Evolutionary conservation across 64 coral and sea anemone species (phyloP).

Genomic region (Cladopsammia gracilis): DNA sequence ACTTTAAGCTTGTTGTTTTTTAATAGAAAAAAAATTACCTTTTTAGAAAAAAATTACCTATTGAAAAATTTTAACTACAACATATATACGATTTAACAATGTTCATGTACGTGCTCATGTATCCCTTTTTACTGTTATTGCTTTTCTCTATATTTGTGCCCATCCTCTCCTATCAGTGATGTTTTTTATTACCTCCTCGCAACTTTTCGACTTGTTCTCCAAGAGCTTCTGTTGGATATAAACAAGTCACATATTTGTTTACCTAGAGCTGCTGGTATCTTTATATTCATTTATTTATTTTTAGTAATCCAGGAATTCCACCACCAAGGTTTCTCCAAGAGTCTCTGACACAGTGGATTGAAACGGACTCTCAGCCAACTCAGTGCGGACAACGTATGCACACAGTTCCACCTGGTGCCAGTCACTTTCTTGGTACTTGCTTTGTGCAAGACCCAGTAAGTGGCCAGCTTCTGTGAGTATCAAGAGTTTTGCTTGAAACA

Average conservation of each 20-base stretch:
- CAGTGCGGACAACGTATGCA: slow-evolving; percentile 36
- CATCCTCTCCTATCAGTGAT: background rate
- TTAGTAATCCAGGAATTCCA: slow-evolving; percentile 47
- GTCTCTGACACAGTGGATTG: slow-evolving; percentile 31
- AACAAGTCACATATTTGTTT: slow-evolving; percentile 54
- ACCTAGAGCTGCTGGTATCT: background rate
- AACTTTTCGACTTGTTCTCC: slow-evolving; percentile 58
- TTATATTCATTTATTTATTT: background rate
- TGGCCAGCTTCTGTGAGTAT: slow-evolving; percentile 46
- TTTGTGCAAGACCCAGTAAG: slow-evolving; percentile 48
- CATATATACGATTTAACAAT: no score
- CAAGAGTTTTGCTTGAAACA: background rate
- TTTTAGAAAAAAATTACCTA: no score
- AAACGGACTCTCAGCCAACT: slow-evolving; percentile 29
- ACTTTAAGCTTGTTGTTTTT: no score
- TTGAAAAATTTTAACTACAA: no score
- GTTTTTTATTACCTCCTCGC: slow-evolving; percentile 54
- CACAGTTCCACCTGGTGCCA: slow-evolving; percentile 9
- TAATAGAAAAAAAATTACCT: no score
- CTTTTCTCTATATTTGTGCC: background rate
- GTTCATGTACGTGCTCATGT: slow-evolving; percentile 11
- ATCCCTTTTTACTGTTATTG: slow-evolving; percentile 53
- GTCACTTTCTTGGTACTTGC: slow-evolving; percentile 4
- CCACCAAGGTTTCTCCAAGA: slow-evolving; percentile 42
- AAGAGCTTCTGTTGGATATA: slow-evolving; percentile 51